Evolutionary conservation across 2,113 vertebrate genomes (phyloP).

Genomic region (Serinus canaria): DNA sequence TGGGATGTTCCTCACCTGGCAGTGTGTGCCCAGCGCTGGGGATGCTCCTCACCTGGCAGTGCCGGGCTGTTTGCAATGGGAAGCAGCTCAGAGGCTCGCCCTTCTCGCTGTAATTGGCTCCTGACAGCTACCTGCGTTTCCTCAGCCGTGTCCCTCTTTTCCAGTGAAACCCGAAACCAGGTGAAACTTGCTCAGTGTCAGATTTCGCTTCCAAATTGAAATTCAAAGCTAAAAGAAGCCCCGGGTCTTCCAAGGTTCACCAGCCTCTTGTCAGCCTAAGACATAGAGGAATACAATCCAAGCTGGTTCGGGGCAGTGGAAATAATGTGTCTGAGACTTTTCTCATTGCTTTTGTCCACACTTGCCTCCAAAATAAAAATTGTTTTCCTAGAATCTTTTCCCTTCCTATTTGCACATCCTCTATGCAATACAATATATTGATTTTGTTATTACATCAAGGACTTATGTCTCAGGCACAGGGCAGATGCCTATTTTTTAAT

Average conservation of each 20-base stretch:
- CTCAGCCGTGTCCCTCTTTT: background rate
- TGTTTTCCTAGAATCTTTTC: background rate
- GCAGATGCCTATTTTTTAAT: background rate
- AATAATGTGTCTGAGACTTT: background rate
- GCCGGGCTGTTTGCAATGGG: background rate
- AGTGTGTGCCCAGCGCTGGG: accelerated
- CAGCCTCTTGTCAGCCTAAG: background rate
- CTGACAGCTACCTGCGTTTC: background rate
- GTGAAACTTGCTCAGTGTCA: conserved; percentile 4
- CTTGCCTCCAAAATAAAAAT: background rate
- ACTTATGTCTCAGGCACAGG: background rate
- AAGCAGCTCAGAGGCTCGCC: accelerated
- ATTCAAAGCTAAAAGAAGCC: conserved; percentile 25
- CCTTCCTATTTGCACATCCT: background rate
- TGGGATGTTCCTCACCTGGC: too few species aligned
- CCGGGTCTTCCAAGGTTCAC: conserved; percentile 10
- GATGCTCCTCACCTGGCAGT: background rate
- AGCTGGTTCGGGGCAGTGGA: background rate
- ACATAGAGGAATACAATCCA: background rate
- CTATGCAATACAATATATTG: background rate
- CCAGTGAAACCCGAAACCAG: conserved; percentile 20
- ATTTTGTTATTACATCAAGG: background rate
- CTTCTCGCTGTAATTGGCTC: background rate
- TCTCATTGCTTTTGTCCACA: background rate
- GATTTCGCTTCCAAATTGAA: conserved; percentile 31